phyloP scores from a whole-genome alignment of 2,888 invertebrate genomes.

The Nasonia oneida region DNA sequence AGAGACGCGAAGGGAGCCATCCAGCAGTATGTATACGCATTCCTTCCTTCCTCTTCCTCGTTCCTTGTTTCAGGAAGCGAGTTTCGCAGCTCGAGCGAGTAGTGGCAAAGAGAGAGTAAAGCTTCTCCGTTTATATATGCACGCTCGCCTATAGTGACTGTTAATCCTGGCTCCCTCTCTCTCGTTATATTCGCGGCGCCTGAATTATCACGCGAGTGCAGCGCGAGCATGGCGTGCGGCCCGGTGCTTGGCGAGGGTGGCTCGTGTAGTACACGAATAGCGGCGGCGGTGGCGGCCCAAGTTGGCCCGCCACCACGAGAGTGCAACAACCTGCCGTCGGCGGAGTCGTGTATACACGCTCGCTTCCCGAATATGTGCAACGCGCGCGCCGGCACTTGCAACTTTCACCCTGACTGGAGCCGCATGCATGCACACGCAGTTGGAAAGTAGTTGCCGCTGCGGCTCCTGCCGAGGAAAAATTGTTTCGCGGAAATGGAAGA shows the following conservation, averaged over 20 bases:
- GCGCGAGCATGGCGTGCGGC: conserved; percentile 10
- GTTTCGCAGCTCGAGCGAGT: not conserved
- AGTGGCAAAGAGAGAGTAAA: not conserved
- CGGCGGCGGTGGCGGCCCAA: not conserved
- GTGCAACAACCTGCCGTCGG: not conserved
- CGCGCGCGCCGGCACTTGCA: not conserved
- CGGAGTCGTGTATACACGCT: not conserved
- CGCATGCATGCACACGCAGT: not conserved
- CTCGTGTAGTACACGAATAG: conserved; percentile 21
- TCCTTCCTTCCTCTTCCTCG: not conserved
- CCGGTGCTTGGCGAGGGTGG: conserved; percentile 4
- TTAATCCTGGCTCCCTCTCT: not conserved
- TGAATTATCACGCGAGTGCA: conserved; percentile 6
- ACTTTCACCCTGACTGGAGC: not conserved
- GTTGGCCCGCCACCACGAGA: not conserved
- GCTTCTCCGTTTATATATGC: not conserved
- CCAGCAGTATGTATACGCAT: not conserved
- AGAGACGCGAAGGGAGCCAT: not conserved
- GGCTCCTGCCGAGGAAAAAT: not conserved
- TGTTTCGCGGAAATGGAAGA: not conserved
- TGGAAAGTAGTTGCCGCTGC: not conserved
- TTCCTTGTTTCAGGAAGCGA: not conserved
- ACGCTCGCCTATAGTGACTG: not conserved
- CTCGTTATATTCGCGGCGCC: conserved; percentile 20
- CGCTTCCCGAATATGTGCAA: not conserved